phyloP scores from a whole-genome alignment of 1,140 invertebrate species.

The Hylaeus volcanicus region DNA sequence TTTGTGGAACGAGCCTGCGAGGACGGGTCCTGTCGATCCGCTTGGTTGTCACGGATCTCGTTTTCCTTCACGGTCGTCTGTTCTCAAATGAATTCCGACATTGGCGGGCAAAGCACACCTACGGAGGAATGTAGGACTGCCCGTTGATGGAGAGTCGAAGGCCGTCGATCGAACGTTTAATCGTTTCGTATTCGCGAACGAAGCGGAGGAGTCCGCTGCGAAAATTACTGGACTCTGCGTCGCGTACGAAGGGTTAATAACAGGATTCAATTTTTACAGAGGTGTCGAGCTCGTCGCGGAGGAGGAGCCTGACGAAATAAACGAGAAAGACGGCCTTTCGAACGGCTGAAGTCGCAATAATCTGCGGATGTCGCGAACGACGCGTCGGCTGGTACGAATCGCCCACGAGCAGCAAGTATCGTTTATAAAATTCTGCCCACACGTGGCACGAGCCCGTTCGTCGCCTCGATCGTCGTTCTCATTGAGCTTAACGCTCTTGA shows the following conservation, averaged over 20 bases:
- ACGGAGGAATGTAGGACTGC: slow-evolving; percentile 51
- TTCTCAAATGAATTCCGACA: slow-evolving; percentile 37
- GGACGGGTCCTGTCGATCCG: not conserved
- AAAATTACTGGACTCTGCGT: not conserved
- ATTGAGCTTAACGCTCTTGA: slow-evolving; percentile 66
- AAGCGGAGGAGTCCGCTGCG: not conserved
- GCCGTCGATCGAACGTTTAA: slow-evolving; percentile 23
- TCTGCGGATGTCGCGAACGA: slow-evolving; percentile 47
- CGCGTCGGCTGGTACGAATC: slow-evolving; percentile 52
- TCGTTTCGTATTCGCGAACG: slow-evolving; percentile 21
- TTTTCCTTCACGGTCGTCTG: slow-evolving; percentile 13
- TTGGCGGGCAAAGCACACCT: slow-evolving; percentile 26
- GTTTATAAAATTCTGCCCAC: slow-evolving; percentile 63
- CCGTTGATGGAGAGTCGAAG: slow-evolving; percentile 42
- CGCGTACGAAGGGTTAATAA: not conserved
- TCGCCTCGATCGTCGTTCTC: slow-evolving; percentile 53
- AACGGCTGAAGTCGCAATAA: slow-evolving; percentile 28
- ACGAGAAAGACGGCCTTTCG: too few species aligned
- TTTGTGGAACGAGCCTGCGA: not conserved
- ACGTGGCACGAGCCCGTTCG: slow-evolving; percentile 62
- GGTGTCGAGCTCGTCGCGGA: not conserved
- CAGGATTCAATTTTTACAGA: too few species aligned
- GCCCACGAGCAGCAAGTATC: slow-evolving; percentile 56
- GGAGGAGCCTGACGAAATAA: not conserved
- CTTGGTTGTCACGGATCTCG: not conserved